phyloP scores from a whole-genome alignment of 1,140 invertebrate genomes.

The Aplysia californica region DNA sequence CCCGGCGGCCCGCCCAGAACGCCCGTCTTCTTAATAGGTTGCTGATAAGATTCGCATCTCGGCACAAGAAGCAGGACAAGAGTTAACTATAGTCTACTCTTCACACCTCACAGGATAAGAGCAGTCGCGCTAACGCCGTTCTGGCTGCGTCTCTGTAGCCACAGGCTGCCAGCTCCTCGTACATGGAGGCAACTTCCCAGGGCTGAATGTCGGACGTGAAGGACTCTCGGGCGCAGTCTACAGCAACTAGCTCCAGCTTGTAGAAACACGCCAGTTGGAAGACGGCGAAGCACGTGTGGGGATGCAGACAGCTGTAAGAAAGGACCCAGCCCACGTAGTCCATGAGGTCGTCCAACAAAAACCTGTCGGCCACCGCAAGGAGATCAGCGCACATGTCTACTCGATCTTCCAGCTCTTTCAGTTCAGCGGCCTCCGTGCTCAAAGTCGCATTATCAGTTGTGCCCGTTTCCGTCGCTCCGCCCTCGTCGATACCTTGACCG shows the following conservation, averaged over 20 bases:
- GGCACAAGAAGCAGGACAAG: no score
- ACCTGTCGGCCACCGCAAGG: constrained; percentile 13
- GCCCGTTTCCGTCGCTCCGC: no score
- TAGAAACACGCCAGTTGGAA: constrained; percentile 19
- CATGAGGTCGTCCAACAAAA: constrained; percentile 5
- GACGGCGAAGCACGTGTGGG: neutral
- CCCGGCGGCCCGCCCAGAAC: no score
- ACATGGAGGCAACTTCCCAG: neutral
- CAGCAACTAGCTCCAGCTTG: neutral
- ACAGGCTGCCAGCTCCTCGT: neutral
- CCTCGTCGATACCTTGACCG: neutral
- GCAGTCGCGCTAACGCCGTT: no score
- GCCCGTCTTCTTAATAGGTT: no score
- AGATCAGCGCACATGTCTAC: constrained; percentile 7
- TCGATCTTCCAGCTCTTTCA: neutral
- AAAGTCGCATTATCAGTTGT: no score
- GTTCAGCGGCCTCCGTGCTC: no score
- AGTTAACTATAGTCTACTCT: no score
- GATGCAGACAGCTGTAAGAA: constrained; percentile 6
- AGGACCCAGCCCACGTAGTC: neutral
- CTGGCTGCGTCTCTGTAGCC: constrained; percentile 1
- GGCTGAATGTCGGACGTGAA: neutral
- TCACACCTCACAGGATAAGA: no score
- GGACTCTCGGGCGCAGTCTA: constrained; percentile 14
- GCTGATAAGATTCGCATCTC: no score